Evolutionary conservation across 2,797 vertebrate species (phyloP), one percentile per base, ranked within the genome.

Genomic region (Microcaecilia unicolor): DNA sequence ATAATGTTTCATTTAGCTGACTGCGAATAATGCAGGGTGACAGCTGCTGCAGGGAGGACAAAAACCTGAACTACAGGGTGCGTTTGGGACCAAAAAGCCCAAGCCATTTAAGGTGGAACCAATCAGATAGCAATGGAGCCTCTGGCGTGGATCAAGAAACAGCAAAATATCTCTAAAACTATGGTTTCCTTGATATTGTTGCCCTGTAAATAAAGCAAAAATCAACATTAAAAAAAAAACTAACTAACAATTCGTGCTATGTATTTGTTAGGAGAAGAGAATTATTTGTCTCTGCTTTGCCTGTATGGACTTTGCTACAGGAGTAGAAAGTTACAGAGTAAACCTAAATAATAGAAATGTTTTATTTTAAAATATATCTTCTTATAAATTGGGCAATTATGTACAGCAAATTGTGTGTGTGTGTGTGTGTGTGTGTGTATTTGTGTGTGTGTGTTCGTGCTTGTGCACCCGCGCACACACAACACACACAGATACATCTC

Each of bases 1-100:
- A 99, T 99, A 99, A 98, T 98, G 96, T 99, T 99, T 99, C 96
- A 98, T 99, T 99, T 99, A 99, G 94, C 94, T 98, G 94, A 99
- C 94, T 98, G 93, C 93, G 89, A 97, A 95, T 99, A 99, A 99
- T 98, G 89, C 91, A 83, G 95, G 94, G 92, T 99, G 96, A 99
- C 96, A 99, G 94, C 93, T 97, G 96, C 93, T 91, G 86, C 81
- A 87, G 74, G 86, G 93, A 92, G 92, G 93, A 95, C 93, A 93
- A 88, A 87, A 87, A 85, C 80, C 86, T 83, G 83, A 95, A 92
- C 90, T 96, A 95, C 91, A 88, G 93, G 90, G 89, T 85, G 91
- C 91, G 86, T 77, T 83, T 80, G 88, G 85, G 93, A 91, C 92
- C 93, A 94, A 95, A 97, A 78, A 96, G 67, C 80, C 78, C 73